Evolutionary conservation across 2,797 vertebrate genomes (phyloP).

Genomic region (Pseudomugil tenellus): DNA sequence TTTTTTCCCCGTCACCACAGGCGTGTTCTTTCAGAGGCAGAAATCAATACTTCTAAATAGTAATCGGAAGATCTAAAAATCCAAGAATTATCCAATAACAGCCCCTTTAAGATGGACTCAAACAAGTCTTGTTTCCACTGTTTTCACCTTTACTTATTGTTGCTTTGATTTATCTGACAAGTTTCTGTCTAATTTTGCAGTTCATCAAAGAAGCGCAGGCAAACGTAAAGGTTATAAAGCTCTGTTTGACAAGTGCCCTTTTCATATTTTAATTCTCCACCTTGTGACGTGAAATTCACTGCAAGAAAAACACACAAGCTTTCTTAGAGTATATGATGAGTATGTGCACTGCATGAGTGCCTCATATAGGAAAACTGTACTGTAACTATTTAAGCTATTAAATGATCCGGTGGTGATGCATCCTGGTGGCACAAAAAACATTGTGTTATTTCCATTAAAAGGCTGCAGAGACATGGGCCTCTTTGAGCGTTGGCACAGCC

Average conservation of each 20-base stretch:
- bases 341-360: constrained; percentile 32
- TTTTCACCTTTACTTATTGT: constrained; percentile 64
- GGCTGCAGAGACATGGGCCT: constrained; percentile 52
- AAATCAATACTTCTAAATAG: constrained; percentile 80
- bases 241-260: constrained; percentile 66
- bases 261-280: constrained; percentile 58
- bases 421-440: constrained; percentile 40
- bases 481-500: constrained; percentile 52
- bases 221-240: constrained; percentile 72
- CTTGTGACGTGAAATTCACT: constrained; percentile 45
- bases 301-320: constrained; percentile 42
- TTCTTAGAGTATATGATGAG: constrained; percentile 42
- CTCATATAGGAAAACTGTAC: constrained; percentile 39
- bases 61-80: constrained; percentile 65
- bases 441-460: constrained; percentile 65
- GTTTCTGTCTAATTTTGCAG: constrained; percentile 68
- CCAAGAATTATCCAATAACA: constrained; percentile 39
- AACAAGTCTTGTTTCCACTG: constrained; percentile 22
- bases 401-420: constrained; percentile 48
- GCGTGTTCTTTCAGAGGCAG: constrained; percentile 59
- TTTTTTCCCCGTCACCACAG: constrained; percentile 68
- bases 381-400: constrained; percentile 58
- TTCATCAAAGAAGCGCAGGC: constrained; percentile 33
- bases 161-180: constrained; percentile 69
- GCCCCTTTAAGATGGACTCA: constrained; percentile 30